Evolutionary conservation across 2,888 invertebrate species (phyloP), one percentile per base, ranked within the genome.

Genomic region (Acronicta leporina): DNA sequence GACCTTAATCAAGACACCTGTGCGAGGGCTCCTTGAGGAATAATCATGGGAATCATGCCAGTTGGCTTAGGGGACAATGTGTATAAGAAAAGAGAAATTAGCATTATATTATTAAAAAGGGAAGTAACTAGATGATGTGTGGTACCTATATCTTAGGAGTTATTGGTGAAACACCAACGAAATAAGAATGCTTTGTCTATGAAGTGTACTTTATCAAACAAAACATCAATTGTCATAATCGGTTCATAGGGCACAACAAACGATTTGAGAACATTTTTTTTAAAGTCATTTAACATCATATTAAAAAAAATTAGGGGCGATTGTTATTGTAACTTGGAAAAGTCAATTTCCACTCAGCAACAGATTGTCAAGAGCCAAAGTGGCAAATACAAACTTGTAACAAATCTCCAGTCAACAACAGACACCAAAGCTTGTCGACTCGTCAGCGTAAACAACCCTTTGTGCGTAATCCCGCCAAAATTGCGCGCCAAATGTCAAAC

Each of bases 1-100:
- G 91, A 92, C 94, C 94, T 94, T 94, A 88, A 90, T 90, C 89
- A 85, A 77, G 67, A 73, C 94, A 94, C 94, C 94, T 94, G 93
- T 90, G 83, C 80, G 73, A 83, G 88, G 89, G 84, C 78, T 86
- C 77, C 89, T 88, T 84, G 72, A 82, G 88, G 90, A 88, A 89
- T 90, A 89, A 92, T 89, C 90, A 93, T 94, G 94, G 89, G 93
- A 94, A 94, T 82, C 63, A 63, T 79, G 59, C 49, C 63, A 79
- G 75, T 75, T 82, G 72, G 62, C 63, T 71, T 73, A 74, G 74
- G 77, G 80, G 81, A 73, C 71, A 71, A 41, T 45, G 45, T 63
- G 48, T 54, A 53, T 65, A 43, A 49, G 47, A 46, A 50, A 63
- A 48, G 35, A 13, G 6, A 69, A 59, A 66, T 68, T 68, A 61